phyloP scores from a whole-genome alignment of 2,113 vertebrate species.

The Hippopotamus amphibius region DNA sequence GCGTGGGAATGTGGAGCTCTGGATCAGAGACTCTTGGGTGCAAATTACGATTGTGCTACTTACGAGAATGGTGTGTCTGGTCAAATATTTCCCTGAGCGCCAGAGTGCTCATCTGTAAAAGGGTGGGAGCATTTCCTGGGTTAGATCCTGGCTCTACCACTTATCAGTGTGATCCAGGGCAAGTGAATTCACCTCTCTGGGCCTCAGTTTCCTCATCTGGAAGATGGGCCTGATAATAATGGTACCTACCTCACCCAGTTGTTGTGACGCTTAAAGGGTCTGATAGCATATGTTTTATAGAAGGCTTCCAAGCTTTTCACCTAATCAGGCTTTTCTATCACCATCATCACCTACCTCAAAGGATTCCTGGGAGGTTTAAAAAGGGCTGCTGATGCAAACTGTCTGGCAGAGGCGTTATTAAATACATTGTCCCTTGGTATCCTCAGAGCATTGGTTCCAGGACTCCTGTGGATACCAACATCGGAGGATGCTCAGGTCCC shows the following conservation, averaged over 20 bases:
- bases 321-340: neutral
- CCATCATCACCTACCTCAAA: neutral
- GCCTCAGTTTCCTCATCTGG: neutral
- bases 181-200: neutral
- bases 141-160: neutral
- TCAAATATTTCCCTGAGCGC: neutral
- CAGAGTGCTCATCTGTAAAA: neutral
- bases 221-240: neutral
- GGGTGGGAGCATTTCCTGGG: neutral
- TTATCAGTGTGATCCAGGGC: neutral
- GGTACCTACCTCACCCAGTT: neutral
- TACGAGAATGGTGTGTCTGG: neutral
- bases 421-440: neutral
- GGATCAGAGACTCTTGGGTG: neutral
- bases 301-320: neutral
- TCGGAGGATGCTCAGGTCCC: neutral
- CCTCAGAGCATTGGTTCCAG: neutral
- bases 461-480: neutral
- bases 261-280: neutral
- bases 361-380: neutral
- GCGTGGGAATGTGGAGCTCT: neutral
- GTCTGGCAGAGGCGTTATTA: neutral
- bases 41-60: neutral
- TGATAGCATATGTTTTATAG: neutral
- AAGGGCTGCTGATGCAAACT: neutral